Percentiles rank a stretch among this genome's conserved stretches.
phyloP scores from a whole-genome alignment of 2,113 vertebrate species.

The Leptosomus discolor region DNA sequence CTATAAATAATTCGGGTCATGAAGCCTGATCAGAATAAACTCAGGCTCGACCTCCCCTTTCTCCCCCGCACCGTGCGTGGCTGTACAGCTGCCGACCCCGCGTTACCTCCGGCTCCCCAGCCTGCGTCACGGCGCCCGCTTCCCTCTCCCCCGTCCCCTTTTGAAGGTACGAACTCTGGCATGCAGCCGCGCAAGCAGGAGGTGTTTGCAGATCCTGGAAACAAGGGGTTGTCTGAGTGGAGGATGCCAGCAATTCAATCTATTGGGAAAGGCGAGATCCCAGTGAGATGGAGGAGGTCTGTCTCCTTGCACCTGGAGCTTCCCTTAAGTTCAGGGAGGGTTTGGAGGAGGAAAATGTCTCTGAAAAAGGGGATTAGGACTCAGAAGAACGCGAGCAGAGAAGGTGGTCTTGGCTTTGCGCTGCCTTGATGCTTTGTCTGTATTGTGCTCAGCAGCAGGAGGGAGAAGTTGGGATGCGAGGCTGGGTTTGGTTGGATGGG shows the following conservation, averaged over 20 bases:
- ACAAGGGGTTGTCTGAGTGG: background rate
- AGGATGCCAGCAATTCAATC: background rate
- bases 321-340: background rate
- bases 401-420: background rate
- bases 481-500: background rate
- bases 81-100: background rate
- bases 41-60: background rate
- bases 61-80: background rate
- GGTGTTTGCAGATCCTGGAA: background rate
- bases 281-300: background rate
- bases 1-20: constrained; percentile 62
- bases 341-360: background rate
- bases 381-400: background rate
- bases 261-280: fast-evolving
- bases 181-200: background rate
- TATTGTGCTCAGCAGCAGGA: background rate
- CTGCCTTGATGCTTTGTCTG: background rate
- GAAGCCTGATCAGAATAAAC: constrained; percentile 55
- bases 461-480: background rate
- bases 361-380: background rate
- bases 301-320: background rate
- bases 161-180: background rate
- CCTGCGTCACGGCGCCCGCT: background rate
- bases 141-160: background rate
- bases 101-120: background rate